Base-by-base conservation (phyloP, 2,113 vertebrate genomes). In the Piprites chloris region DNA sequence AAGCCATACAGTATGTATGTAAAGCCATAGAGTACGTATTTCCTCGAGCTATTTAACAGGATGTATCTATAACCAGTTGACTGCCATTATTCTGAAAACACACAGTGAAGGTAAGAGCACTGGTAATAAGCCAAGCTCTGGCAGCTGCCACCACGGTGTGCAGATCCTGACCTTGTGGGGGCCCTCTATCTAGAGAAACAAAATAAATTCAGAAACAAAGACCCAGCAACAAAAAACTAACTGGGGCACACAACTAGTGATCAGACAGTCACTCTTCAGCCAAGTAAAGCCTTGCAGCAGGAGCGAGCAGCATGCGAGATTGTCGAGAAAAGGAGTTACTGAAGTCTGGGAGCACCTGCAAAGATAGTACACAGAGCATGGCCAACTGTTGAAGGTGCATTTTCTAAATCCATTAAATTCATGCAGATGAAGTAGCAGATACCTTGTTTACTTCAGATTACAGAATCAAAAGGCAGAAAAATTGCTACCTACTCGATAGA, bases 361-460 rank as follows among this genome's bases (percentile, higher is more conserved):
- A n/a, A 59, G 59, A 49, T 76, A 75, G 10, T 37, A 52, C 21
- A 42, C 27, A 52, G 18, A 73, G 7, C 12, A 20, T 2, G 0
- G 56, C 19, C 0, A 0, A 47, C 23, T 74, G 32, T 2, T 44
- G 32, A 73, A 33, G 12, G 49, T 6, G 24, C 7, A 30, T 58
- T 81, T 56, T 14, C 46, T 68, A 84, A 79, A 80, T 27, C 21
- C 19, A 35, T 66, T 49, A 14, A 69, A 80, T 83, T 53, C 18
- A 44, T n/a, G 41, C 32, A 58, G 13, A 24, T 30, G 46, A n/a
- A 87, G 69, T 26, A 82, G 32, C 46, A 87, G 9, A 26, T 37
- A 33, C 21, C 9, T 61, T 37, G 22, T 81, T 85, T 90, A 66
- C 21, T 68, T 80, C 56, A 35, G 39, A 77, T 67, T 91, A 85